A percentile compares a stretch with the other conserved stretches of the same genome.
These are phyloP conservation scores for Pristionchus arcanus DNA, from an alignment of 2,888 invertebrate species.

Conservation along the genomic window DNA sequence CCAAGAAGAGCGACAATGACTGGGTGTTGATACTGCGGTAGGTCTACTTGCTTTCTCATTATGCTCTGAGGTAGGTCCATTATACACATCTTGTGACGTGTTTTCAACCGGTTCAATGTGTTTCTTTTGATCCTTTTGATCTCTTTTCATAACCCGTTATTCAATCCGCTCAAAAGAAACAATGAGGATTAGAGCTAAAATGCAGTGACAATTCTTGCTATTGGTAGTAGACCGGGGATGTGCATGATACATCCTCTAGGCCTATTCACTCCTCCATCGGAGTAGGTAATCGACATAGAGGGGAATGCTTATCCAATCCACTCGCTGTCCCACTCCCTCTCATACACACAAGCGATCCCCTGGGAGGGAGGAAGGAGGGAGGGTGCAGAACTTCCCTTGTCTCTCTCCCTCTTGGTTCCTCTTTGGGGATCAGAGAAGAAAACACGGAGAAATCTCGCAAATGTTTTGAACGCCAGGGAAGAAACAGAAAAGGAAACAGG, in stretches of 20 bases:
- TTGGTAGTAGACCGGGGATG: too few species aligned
- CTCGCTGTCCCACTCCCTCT: constrained; percentile 40
- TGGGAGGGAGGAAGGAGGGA: constrained; percentile 7
- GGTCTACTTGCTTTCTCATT: not conserved
- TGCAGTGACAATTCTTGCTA: too few species aligned
- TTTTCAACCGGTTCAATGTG: not conserved
- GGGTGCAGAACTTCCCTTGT: not conserved
- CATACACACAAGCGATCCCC: constrained; percentile 2
- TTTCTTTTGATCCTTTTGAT: not conserved
- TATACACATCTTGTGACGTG: too few species aligned
- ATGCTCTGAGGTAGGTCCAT: not conserved
- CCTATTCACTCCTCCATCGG: not conserved
- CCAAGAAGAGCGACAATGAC: constrained; percentile 64
- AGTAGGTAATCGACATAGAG: constrained; percentile 16
- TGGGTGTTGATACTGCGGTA: constrained; percentile 76
- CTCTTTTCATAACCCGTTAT: not conserved
- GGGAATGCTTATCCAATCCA: constrained; percentile 37
- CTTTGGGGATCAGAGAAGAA: not conserved
- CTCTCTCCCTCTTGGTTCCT: not conserved
- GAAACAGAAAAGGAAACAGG: not conserved
- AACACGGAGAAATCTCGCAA: not conserved
- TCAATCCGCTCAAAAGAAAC: not conserved
- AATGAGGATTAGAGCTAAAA: too few species aligned
- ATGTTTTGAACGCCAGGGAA: not conserved
- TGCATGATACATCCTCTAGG: too few species aligned